Percentiles rank a stretch among this genome's conserved stretches.
These are phyloP conservation scores for Phortica magna DNA, from an alignment of 2,888 invertebrate species.

Conservation along the genomic window DNA sequence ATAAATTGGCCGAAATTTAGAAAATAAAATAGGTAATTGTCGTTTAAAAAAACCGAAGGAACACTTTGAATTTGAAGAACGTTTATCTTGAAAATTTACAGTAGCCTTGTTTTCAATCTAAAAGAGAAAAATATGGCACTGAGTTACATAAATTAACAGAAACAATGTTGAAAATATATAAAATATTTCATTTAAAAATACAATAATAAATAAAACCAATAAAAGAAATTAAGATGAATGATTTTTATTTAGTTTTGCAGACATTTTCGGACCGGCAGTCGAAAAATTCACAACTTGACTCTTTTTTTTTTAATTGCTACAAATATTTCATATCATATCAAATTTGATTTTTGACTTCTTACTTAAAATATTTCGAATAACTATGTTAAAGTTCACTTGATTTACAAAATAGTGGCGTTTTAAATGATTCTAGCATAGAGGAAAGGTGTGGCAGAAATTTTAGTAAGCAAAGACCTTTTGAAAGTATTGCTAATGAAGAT, in stretches of 20 bases:
- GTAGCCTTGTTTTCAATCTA: no score
- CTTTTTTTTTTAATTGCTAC: constrained; percentile 46
- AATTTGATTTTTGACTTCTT: background rate
- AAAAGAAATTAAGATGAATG: constrained; percentile 46
- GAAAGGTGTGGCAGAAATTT: background rate
- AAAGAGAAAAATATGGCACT: background rate
- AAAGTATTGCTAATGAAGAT: constrained; percentile 46
- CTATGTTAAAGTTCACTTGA: background rate
- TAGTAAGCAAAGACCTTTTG: constrained; percentile 20
- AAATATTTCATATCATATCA: constrained; percentile 13
- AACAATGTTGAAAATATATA: constrained; percentile 3
- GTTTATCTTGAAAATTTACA: no score
- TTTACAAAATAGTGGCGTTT: background rate
- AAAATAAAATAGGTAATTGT: no score
- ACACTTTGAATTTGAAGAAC: no score
- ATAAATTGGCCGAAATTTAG: no score
- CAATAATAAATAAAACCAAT: constrained; percentile 9
- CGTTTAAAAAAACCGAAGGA: no score
- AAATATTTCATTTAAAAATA: background rate
- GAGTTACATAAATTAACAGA: background rate
- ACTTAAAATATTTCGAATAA: background rate
- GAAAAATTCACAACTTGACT: constrained; percentile 57
- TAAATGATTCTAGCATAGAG: background rate
- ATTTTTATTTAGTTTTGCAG: constrained; percentile 40
- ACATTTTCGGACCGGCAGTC: constrained; percentile 69